phyloP scores from a whole-genome alignment of 2,888 invertebrate species.

The Dolomedes plantarius region DNA sequence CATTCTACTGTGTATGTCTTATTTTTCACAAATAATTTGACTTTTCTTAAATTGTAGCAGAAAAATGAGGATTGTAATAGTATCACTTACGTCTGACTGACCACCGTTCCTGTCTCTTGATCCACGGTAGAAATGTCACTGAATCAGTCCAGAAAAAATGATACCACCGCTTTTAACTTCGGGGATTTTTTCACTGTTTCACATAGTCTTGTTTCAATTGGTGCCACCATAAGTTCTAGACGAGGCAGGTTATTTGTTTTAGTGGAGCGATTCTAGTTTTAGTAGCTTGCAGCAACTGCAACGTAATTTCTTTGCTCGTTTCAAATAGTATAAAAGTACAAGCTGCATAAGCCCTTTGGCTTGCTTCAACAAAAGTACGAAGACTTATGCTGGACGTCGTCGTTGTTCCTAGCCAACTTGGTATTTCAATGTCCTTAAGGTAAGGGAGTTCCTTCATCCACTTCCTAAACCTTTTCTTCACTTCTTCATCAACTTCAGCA shows the following conservation, averaged over 20 bases:
- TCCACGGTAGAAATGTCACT: neutral
- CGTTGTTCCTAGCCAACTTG: neutral
- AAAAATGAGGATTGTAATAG: too few species aligned
- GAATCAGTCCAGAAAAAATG: constrained; percentile 1
- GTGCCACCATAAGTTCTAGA: constrained; percentile 1
- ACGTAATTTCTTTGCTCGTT: neutral
- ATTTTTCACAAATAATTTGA: too few species aligned
- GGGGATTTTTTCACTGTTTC: neutral
- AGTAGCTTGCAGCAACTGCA: neutral
- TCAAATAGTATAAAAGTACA: constrained; percentile 1
- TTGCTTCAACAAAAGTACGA: neutral
- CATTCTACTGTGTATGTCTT: too few species aligned
- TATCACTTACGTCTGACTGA: too few species aligned
- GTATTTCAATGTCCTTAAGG: neutral
- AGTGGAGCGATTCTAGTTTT: neutral
- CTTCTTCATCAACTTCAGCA: neutral
- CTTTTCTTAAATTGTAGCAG: too few species aligned
- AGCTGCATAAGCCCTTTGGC: neutral
- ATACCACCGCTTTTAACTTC: neutral
- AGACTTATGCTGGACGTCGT: neutral
- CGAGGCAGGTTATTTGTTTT: neutral
- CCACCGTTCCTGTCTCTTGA: constrained; percentile 6
- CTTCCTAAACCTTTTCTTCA: neutral
- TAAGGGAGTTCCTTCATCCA: neutral
- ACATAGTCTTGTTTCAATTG: constrained; percentile 5